Base-by-base conservation (phyloP, 2,113 vertebrate species). In the Chloebia gouldiae region DNA sequence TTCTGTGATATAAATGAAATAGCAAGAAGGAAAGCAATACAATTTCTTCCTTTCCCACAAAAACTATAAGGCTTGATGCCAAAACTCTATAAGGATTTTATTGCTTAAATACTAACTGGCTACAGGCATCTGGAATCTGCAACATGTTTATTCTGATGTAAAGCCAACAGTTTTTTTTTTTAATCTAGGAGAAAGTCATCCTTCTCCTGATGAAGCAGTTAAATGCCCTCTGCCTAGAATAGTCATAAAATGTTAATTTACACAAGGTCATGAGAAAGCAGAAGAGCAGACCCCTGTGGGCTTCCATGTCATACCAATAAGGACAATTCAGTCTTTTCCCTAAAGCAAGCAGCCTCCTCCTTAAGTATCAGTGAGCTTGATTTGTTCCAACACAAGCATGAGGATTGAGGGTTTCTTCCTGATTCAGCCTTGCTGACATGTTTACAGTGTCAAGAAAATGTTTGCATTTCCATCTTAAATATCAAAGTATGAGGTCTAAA, bases 1-100 rank as follows among this genome's bases (percentile, higher is more conserved):
- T 93, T 96, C 84, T 88, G 60, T 92, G 81, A 89, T 92, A 96
- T 57, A 94, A 96, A 91, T 87, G 50, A 88, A 97, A 95, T 39
- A 75, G n/a, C 44, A 91, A 92, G 35, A 72, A 88, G 76, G 54
- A 86, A 95, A 94, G 75, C 60, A 88, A 71, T 84, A 56, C 19
- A 42, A 22, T 42, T 90, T 85, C 75, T 86, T 76, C 61, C 40
- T 94, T 95, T 96, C 91, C 92, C 92, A 93, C 82, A 75, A 81
- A 90, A 93, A 25, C 57, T 66, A 23, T 44, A 86, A 92, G 60
- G 76, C 69, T 78, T 40, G 15, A 21, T 95, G 92, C 86, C 88
- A 97, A 86, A 86, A 92, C 25, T 28, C 91, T 93, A 37, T 80
- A 92, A 88, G 63, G 35, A 77, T 90, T 95, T 94, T 96, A 88